Evolutionary conservation across 2,113 vertebrate species (phyloP), one percentile per base, ranked within the genome.

Genomic region (Corythornis madagascariensis): DNA sequence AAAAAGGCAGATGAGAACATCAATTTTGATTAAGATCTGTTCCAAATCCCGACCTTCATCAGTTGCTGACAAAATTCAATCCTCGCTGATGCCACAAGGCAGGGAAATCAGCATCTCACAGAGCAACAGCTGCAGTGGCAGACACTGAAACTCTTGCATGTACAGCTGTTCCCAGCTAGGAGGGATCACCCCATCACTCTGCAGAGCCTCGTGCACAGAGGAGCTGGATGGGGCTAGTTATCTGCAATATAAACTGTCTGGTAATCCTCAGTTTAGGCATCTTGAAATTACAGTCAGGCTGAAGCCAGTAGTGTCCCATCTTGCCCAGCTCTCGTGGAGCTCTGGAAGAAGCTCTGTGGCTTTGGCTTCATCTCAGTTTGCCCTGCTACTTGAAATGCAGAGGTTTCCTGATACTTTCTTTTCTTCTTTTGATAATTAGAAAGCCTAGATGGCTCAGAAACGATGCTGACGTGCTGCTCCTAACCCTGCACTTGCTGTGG

Each of bases 61-160:
- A 57, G 50, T 71, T 5, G 13, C 66, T 87, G 77, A 77, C 71
- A 94, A 92, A 96, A 95, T 55, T 89, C 83, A 85, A 75, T 72
- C 81, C 77, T 65, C 61, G 26, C 53, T 65, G 53, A 93, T 92
- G 59, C 74, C 90, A 87, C n/a, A 81, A 82, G 50, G 21, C 48
- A 93, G 74, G 55, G 74, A 78, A 92, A 82, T 47, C 75, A 76
- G 61, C 77, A 71, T 84, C 35, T 61, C 84, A 89, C 15, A 88
- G 43, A 88, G 53, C 81, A 93, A 92, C 89, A 92, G 94, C 92
- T 95, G 90, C 89, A 87, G 71, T 2, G 0, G 61, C 48, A 88
- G 74, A 71, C 50, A 85, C 81, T 82, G 61, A 73, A 88, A 69
- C 74, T 84, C 66, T 43, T 76, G 74, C 45, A 72, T 79, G 88